Conservation (phyloP, 2,113 vertebrate genomes). For the Raja brachyura region DNA sequence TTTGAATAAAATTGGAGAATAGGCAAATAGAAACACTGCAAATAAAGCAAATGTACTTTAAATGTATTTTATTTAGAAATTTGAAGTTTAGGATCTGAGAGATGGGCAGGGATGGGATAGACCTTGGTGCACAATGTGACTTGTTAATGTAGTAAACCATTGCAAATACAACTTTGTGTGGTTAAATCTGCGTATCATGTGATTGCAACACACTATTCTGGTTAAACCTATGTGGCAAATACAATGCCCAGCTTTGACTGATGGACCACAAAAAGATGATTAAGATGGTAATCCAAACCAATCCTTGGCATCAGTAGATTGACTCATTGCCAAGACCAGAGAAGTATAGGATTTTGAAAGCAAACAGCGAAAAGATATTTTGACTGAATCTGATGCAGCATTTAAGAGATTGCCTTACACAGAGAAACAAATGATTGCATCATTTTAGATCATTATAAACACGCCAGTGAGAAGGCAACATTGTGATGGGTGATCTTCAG, state of each 20-base stretch:
- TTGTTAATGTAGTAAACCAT: neutral
- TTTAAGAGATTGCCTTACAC: neutral
- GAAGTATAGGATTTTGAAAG: neutral
- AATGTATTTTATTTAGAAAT: neutral
- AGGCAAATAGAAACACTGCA: neutral
- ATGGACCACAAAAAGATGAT: neutral
- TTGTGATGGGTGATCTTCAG: neutral
- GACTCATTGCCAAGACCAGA: neutral
- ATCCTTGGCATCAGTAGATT: neutral
- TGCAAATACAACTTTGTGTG: neutral
- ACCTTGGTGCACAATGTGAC: neutral
- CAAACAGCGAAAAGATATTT: neutral
- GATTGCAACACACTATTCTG: neutral
- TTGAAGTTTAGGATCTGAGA: neutral
- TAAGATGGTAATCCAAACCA: neutral
- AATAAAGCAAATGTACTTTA: neutral
- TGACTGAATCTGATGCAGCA: neutral
- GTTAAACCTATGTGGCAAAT: neutral
- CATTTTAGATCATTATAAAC: neutral
- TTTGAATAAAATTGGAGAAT: neutral
- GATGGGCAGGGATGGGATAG: neutral
- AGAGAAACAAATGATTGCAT: neutral
- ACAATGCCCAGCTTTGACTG: too few species aligned
- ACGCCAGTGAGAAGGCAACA: neutral
- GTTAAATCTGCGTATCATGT: neutral